Conservation (phyloP, 2,888 invertebrate species). For the Sepiola atlantica region DNA sequence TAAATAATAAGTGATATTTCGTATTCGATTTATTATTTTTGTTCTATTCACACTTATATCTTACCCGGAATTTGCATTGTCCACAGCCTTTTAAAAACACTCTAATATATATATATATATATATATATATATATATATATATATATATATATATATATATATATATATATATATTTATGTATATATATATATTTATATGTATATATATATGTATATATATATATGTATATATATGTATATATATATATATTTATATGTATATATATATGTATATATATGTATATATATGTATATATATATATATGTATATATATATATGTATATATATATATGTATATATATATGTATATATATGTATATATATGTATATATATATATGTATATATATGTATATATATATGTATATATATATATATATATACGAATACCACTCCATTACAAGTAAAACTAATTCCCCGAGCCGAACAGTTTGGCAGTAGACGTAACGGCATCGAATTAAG, state of each 20-base stretch:
- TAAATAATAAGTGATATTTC: too few relatives aligned
- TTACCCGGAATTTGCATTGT: too few relatives aligned
- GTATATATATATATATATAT: conserved; percentile 14
- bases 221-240: neutral
- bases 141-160: neutral
- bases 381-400: neutral
- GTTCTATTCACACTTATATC: too few relatives aligned
- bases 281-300: too few relatives aligned
- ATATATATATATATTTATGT: neutral
- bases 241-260: neutral
- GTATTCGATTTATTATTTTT: too few relatives aligned
- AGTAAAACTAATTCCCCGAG: too few relatives aligned
- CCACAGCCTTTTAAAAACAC: too few relatives aligned
- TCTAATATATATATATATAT: neutral
- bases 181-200: neutral
- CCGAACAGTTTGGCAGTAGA: too few relatives aligned
- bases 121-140: neutral
- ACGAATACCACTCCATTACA: neutral
- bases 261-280: neutral
- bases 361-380: neutral
- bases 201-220: neutral
- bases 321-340: too few relatives aligned
- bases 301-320: too few relatives aligned
- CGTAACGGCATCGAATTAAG: too few relatives aligned
- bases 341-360: neutral